Conservation (phyloP, 1,140 invertebrate species). For the Orius insidiosus region DNA sequence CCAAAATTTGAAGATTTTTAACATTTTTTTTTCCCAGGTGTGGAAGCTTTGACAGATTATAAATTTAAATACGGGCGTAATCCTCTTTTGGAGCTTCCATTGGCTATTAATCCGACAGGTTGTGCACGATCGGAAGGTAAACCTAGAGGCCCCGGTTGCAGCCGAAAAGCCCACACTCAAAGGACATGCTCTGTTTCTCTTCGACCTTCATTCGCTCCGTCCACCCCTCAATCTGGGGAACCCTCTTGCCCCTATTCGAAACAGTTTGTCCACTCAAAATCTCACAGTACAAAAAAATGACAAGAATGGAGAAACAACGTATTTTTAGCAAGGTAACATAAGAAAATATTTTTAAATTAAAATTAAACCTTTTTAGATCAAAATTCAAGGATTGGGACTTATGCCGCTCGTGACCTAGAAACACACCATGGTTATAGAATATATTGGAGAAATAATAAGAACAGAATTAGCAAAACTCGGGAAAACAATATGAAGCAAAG, state of each 20-base stretch:
- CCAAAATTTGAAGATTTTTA: neutral
- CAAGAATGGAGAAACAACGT: conserved; percentile 97
- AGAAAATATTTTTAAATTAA: neutral
- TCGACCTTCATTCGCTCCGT: conserved; percentile 36
- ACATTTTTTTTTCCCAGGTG: conserved; percentile 33
- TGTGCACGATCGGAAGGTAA: conserved; percentile 82
- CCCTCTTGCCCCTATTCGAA: conserved; percentile 79
- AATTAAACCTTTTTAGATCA: conserved; percentile 38
- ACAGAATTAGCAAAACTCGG: conserved; percentile 82
- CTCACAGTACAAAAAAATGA: conserved; percentile 95
- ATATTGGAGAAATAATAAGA: conserved; percentile 95
- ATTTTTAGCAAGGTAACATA: conserved; percentile 73
- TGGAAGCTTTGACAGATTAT: conserved; percentile 90
- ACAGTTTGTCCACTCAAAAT: conserved; percentile 95
- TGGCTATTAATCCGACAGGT: conserved; percentile 92
- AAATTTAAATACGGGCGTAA: conserved; percentile 91
- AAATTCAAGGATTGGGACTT: conserved; percentile 87
- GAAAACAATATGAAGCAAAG: conserved; percentile 86
- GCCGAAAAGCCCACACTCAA: conserved; percentile 60
- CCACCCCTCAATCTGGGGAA: conserved; percentile 24
- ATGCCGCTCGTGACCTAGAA: conserved; percentile 93
- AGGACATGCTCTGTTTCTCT: conserved; percentile 41
- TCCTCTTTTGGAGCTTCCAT: conserved; percentile 82
- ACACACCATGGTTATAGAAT: conserved; percentile 99
- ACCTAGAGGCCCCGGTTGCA: conserved; percentile 46